Conservation (phyloP, 2,888 invertebrate genomes). For the Campoplex nolae region DNA sequence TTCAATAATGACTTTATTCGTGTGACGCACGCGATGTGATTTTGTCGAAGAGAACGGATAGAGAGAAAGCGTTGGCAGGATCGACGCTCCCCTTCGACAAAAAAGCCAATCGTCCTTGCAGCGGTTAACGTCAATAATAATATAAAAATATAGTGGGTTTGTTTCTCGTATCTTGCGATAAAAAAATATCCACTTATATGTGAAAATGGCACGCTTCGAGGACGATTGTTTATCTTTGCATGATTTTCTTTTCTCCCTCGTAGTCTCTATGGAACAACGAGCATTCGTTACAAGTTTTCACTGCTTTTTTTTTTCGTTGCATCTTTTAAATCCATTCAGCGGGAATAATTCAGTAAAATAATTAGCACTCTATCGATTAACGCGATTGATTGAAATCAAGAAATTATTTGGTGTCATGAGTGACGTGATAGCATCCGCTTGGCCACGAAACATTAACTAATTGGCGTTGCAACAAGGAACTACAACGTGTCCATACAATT, state of each 20-base stretch:
- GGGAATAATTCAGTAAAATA: neutral
- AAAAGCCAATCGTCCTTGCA: constrained; percentile 71
- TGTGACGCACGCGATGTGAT: constrained; percentile 21
- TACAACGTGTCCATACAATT: constrained; percentile 25
- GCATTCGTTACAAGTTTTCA: constrained; percentile 6
- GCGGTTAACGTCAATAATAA: constrained; percentile 59
- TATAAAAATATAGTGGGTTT: constrained; percentile 39
- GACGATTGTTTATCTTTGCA: constrained; percentile 50
- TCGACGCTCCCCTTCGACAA: constrained; percentile 36
- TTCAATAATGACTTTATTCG: neutral
- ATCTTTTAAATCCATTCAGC: neutral
- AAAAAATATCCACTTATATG: constrained; percentile 24
- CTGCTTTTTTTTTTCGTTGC: neutral
- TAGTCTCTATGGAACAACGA: neutral
- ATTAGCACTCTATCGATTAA: too few relatives aligned
- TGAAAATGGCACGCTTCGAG: constrained; percentile 53
- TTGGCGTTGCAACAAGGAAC: constrained; percentile 39
- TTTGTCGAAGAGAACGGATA: constrained; percentile 23
- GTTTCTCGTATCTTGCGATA: neutral
- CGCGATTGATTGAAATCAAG: constrained; percentile 7
- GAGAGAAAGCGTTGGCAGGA: constrained; percentile 52
- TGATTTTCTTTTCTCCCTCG: neutral
- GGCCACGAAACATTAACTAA: constrained; percentile 41
- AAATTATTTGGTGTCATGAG: constrained; percentile 1
- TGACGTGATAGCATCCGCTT: constrained; percentile 2